A percentile compares a stretch with the other conserved stretches of the same genome.
phyloP scores from a whole-genome alignment of 2,888 invertebrate genomes.

The Yponomeuta plumbellus region DNA sequence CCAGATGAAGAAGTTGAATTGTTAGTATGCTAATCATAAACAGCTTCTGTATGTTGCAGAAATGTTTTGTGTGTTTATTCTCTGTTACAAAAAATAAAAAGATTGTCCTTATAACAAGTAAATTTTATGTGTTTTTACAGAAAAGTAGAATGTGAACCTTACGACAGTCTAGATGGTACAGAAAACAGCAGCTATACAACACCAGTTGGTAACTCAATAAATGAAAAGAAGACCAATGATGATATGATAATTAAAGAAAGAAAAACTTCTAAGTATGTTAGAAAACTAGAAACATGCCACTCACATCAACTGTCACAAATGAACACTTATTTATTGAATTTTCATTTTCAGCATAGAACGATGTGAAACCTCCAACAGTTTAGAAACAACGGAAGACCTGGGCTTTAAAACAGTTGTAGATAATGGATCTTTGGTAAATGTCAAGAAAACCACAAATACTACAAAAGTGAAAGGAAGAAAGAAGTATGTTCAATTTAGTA shows the following conservation, averaged over 20 bases:
- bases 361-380: too few species aligned
- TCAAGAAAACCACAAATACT: too few species aligned
- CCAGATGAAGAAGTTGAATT: not conserved
- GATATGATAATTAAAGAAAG: not conserved
- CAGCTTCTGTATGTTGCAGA: not conserved
- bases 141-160: not conserved
- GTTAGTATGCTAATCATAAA: not conserved
- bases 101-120: constrained; percentile 3
- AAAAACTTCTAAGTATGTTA: not conserved
- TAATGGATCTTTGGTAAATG: too few species aligned
- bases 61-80: too few species aligned
- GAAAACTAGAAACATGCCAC: too few species aligned
- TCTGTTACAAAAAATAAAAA: constrained; percentile 17
- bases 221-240: not conserved
- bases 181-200: not conserved
- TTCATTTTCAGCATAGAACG: too few species aligned
- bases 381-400: too few species aligned
- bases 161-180: not conserved
- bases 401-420: too few species aligned
- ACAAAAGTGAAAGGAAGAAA: too few species aligned
- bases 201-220: not conserved
- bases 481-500: too few species aligned
- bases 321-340: too few species aligned
- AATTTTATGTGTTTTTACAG: not conserved
- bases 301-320: too few species aligned